phyloP scores from a whole-genome alignment of 2,797 vertebrate genomes.

The Spheniscus humboldti region DNA sequence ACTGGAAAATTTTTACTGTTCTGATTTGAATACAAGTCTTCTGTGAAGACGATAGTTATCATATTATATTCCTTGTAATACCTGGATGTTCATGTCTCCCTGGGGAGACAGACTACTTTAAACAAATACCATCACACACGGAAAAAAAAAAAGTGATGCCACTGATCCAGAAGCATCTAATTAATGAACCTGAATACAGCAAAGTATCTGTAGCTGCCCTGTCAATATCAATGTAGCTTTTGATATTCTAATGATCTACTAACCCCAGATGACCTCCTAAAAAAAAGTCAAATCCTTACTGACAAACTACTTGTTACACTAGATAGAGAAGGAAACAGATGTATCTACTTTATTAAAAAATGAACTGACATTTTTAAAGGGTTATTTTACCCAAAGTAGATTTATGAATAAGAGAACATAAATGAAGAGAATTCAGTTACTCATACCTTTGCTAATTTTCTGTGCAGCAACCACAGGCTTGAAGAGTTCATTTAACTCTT shows the following conservation, averaged over 20 bases:
- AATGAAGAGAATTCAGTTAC: background rate
- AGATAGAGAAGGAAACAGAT: background rate
- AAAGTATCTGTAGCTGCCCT: background rate
- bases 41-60: background rate
- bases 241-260: background rate
- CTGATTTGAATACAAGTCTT: background rate
- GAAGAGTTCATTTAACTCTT: constrained; percentile 96
- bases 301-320: background rate
- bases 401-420: background rate
- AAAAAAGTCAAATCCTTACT: background rate
- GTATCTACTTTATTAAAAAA: background rate
- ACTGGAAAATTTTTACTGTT: background rate
- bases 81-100: background rate
- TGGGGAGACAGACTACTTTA: background rate
- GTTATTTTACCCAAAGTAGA: background rate
- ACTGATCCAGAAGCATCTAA: background rate
- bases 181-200: background rate
- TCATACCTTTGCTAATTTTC: constrained; percentile 95
- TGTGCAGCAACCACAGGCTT: constrained; percentile 94
- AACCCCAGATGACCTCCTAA: background rate
- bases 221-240: background rate
- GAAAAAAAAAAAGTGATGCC: background rate
- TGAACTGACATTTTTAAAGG: background rate
- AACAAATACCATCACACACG: background rate
- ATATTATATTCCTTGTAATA: background rate